phyloP scores from a whole-genome alignment of 2,888 invertebrate genomes.

The Pandemis cinnamomeana region DNA sequence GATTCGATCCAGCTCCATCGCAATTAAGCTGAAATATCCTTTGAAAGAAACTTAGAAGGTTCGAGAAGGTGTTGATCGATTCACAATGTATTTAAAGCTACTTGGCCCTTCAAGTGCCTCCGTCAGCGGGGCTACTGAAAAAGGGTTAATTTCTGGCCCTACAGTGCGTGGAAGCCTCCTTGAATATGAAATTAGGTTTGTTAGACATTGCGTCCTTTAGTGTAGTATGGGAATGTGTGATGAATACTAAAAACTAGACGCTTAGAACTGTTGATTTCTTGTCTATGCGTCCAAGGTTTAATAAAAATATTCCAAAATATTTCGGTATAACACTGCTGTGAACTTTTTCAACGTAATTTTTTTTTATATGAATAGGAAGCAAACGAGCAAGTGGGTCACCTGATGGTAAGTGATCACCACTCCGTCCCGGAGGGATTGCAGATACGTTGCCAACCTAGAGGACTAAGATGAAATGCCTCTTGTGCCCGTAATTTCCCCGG shows the following conservation, averaged over 20 bases:
- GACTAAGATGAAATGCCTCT: too few species aligned
- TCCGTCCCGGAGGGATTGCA: too few species aligned
- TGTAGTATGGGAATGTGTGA: conserved; percentile 9
- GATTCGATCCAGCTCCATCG: background rate
- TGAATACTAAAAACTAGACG: conserved; percentile 22
- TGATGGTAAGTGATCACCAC: too few species aligned
- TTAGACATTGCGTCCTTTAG: conserved; percentile 13
- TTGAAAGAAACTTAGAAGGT: conserved; percentile 16
- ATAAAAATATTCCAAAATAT: too few species aligned
- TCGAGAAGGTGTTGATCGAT: conserved; percentile 15
- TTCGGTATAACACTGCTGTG: too few species aligned
- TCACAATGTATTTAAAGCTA: conserved; percentile 13
- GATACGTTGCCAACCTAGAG: too few species aligned
- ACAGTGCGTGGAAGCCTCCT: conserved; percentile 19
- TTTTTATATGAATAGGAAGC: too few species aligned
- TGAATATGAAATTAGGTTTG: conserved; percentile 36
- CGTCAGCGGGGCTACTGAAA: conserved; percentile 16
- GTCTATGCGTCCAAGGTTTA: too few species aligned
- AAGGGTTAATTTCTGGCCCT: conserved; percentile 28
- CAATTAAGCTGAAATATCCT: conserved; percentile 13
- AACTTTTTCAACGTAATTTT: too few species aligned
- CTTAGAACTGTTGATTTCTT: too few species aligned
- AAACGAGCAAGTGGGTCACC: too few species aligned
- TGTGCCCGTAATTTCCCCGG: too few species aligned
- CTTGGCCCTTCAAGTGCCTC: background rate